phyloP scores from a whole-genome alignment of 2,888 invertebrate species.

The Cheilosia soror region DNA sequence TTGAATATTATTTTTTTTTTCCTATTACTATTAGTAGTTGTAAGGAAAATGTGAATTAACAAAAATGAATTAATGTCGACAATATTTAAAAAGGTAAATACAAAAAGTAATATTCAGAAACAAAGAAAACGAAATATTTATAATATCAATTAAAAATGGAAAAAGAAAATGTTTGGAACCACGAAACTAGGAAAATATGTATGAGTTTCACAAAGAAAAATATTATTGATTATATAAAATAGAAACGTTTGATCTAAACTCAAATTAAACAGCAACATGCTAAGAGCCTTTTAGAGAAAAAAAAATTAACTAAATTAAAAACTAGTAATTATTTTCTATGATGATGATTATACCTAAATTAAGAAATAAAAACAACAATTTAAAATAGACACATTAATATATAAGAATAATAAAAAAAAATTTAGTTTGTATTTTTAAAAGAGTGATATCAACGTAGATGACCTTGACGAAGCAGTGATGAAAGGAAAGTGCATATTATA shows the following conservation, averaged over 20 bases:
- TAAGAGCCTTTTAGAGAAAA: conserved; percentile 61
- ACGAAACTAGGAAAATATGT: conserved; percentile 16
- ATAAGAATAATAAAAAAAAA: conserved; percentile 28
- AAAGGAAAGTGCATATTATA: conserved; percentile 69
- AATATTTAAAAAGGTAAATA: conserved; percentile 49
- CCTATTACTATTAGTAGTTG: conserved; percentile 22
- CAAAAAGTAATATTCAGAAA: conserved; percentile 9
- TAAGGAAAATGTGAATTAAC: conserved; percentile 23
- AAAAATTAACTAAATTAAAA: conserved; percentile 24
- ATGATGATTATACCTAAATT: conserved; percentile 17
- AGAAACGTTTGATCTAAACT: conserved; percentile 1
- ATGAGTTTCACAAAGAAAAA: conserved; percentile 36
- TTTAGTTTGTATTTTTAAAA: conserved; percentile 58
- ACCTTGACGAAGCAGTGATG: conserved; percentile 53
- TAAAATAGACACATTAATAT: background rate
- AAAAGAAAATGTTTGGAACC: background rate
- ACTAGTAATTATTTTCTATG: conserved; percentile 59
- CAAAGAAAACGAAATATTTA: conserved; percentile 25
- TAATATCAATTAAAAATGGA: conserved; percentile 11
- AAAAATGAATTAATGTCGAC: conserved; percentile 54
- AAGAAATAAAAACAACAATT: conserved; percentile 29
- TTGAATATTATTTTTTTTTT: conserved; percentile 9
- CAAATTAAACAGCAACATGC: conserved; percentile 36
- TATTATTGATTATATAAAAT: conserved; percentile 6
- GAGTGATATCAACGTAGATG: conserved; percentile 67